A percentile compares a stretch with the other conserved stretches of the same genome.
phyloP scores from a whole-genome alignment of 1,140 invertebrate genomes.

The Bombus confusus region DNA sequence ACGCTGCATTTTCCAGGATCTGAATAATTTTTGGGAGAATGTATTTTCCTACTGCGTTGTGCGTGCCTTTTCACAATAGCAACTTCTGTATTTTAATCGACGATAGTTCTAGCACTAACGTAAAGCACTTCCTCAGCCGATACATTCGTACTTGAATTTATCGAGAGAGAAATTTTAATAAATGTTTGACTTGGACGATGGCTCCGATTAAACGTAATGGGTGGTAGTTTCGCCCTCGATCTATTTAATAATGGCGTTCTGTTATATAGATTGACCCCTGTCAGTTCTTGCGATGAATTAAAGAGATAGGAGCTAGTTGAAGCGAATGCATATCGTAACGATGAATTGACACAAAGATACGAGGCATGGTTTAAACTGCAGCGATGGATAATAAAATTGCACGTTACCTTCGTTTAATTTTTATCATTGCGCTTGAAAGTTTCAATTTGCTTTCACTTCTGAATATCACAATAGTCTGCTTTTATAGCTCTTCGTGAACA shows the following conservation, averaged over 20 bases:
- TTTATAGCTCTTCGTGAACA: no score
- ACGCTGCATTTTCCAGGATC: no score
- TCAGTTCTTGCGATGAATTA: background rate
- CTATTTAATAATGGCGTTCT: background rate
- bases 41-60: no score
- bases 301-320: background rate
- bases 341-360: background rate
- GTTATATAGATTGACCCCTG: background rate
- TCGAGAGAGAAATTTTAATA: background rate
- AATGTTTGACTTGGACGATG: background rate
- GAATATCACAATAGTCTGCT: no score
- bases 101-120: no score
- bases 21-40: no score
- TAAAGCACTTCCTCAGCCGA: no score
- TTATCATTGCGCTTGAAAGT: background rate
- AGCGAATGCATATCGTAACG: background rate
- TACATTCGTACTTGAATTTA: background rate
- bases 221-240: background rate
- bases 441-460: no score
- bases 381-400: background rate
- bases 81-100: no score
- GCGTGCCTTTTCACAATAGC: no score
- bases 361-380: background rate
- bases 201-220: background rate
- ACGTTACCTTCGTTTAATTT: background rate